Conservation (phyloP, 2,113 vertebrate species). For the Catharus minimus region DNA sequence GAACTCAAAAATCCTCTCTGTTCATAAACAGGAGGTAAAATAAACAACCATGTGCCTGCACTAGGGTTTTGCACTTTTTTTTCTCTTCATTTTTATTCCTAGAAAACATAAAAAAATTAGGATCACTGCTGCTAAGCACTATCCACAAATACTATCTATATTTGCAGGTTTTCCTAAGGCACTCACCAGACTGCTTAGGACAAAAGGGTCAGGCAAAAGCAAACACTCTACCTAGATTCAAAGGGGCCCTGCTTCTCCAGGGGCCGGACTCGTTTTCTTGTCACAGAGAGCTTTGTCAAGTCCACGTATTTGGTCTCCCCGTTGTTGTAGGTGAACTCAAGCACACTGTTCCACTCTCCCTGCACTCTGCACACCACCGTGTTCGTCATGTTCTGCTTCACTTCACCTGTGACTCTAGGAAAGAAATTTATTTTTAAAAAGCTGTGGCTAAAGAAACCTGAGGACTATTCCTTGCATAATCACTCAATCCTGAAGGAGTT, state of each 20-base stretch:
- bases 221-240: constrained; percentile 86
- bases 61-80: background rate
- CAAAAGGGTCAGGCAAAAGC: background rate
- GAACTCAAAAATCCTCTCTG: background rate
- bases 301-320: constrained; percentile 88
- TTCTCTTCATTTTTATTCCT: background rate
- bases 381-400: constrained; percentile 89
- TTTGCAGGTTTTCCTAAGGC: background rate
- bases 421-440: background rate
- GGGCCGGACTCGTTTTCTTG: constrained; percentile 86
- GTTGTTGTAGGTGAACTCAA: constrained; percentile 90
- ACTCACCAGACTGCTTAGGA: background rate
- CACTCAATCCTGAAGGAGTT: background rate
- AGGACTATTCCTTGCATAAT: background rate
- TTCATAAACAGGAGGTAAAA: background rate
- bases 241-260: constrained; percentile 87
- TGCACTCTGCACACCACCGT: constrained; percentile 91
- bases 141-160: background rate
- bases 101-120: background rate
- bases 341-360: constrained; percentile 93
- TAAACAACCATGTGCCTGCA: background rate
- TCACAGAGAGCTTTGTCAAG: constrained; percentile 87
- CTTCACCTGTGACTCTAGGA: constrained; percentile 90
- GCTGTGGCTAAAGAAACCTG: background rate
- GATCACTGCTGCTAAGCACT: background rate